phyloP scores from a whole-genome alignment of 2,113 vertebrate genomes.

The Anarrhichthys ocellatus region DNA sequence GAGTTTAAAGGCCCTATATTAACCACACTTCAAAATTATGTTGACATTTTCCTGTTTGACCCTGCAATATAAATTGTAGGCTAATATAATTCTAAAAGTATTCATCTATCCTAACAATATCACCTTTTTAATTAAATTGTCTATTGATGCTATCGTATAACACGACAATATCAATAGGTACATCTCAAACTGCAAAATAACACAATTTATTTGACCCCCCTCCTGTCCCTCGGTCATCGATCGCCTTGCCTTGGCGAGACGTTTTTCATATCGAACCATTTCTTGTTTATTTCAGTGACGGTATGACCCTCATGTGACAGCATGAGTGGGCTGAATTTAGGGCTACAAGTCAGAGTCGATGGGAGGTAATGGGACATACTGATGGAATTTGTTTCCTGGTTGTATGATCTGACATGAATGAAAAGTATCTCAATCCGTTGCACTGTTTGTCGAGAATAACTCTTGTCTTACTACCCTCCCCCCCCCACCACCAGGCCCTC shows the following conservation, averaged over 20 bases:
- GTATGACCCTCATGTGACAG: no score
- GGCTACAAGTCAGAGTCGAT: no score
- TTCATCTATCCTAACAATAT: background rate
- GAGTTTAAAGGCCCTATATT: background rate
- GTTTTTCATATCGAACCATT: no score
- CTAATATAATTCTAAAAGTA: background rate
- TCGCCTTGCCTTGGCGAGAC: no score
- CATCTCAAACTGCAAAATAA: background rate
- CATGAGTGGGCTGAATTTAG: no score
- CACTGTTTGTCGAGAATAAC: slow-evolving; percentile 40
- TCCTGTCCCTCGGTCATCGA: no score
- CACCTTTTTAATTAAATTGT: background rate
- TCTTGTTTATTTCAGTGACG: no score
- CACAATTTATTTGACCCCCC: background rate
- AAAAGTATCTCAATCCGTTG: slow-evolving; percentile 21
- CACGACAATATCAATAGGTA: background rate
- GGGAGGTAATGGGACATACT: no score
- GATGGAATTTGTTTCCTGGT: slow-evolving; percentile 38
- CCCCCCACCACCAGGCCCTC: slow-evolving; percentile 6
- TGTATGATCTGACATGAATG: slow-evolving; percentile 7
- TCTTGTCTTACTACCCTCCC: background rate
- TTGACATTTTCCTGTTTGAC: no score
- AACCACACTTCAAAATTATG: background rate
- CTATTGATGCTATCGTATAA: background rate
- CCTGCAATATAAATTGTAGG: no score